Conservation (phyloP, 92 coral and sea anemone genomes). For the Scolanthus callimorphus region DNA sequence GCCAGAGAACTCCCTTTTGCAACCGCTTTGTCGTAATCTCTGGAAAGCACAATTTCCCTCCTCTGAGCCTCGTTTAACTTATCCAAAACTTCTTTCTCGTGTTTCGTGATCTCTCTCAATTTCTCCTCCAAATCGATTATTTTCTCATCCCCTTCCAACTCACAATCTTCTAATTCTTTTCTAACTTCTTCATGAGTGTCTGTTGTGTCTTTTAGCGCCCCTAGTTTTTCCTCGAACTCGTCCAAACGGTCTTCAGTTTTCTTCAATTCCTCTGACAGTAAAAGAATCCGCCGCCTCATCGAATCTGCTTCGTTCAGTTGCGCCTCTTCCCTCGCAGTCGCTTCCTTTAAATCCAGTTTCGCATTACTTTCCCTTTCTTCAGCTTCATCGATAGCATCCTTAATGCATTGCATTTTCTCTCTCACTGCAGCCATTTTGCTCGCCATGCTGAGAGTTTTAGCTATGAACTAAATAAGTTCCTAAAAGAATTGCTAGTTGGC, state of each 20-base stretch:
- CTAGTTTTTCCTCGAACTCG: constrained; percentile 35
- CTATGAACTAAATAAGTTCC: too few species aligned
- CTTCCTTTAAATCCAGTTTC: constrained; percentile 45
- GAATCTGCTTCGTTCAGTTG: constrained; percentile 54
- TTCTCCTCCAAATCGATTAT: constrained; percentile 42
- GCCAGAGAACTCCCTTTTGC: constrained; percentile 15
- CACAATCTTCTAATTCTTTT: constrained; percentile 71
- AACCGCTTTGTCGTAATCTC: constrained; percentile 46
- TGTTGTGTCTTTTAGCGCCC: constrained; percentile 34
- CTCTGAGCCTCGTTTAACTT: constrained; percentile 66
- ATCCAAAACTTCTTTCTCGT: constrained; percentile 47
- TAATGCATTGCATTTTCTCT: constrained; percentile 49
- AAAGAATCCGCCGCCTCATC: constrained; percentile 40
- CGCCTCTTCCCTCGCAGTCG: constrained; percentile 33
- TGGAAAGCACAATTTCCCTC: constrained; percentile 41
- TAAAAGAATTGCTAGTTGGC: too few species aligned
- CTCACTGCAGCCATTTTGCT: constrained; percentile 44
- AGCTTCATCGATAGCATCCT: constrained; percentile 66
- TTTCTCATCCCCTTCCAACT: constrained; percentile 85
- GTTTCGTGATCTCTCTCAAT: constrained; percentile 39
- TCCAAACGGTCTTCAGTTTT: constrained; percentile 41
- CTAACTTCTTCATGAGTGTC: constrained; percentile 54
- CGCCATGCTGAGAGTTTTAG: too few species aligned
- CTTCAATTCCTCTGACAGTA: constrained; percentile 43
- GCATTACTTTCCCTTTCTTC: constrained; percentile 70